Conservation (phyloP, 2,888 invertebrate species). For the Clepsis dumicolana region DNA sequence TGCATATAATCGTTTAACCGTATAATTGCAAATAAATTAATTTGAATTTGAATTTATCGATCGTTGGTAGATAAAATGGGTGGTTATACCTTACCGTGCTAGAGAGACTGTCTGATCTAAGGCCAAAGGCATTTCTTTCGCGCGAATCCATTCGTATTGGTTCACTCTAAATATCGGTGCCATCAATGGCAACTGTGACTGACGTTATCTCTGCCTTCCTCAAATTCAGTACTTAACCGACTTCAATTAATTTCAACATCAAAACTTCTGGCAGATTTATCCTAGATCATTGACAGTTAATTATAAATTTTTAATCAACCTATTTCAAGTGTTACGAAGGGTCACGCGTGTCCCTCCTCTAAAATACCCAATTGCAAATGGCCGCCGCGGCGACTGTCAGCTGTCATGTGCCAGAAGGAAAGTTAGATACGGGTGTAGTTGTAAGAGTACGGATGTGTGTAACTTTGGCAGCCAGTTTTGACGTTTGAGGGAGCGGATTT, state of each 20-base stretch:
- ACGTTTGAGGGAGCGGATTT: neutral
- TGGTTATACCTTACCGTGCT: no score
- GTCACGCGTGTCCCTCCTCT: neutral
- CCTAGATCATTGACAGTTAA: neutral
- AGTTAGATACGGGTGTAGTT: neutral
- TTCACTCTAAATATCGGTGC: no score
- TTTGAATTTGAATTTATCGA: no score
- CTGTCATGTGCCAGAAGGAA: neutral
- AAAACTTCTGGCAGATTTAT: neutral
- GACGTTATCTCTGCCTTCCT: neutral
- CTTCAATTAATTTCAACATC: neutral
- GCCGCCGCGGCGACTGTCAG: neutral
- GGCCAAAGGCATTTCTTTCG: no score
- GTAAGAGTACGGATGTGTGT: neutral
- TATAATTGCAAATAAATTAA: no score
- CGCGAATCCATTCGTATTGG: no score
- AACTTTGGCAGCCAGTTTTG: neutral
- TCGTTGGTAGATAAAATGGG: no score
- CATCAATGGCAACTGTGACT: neutral
- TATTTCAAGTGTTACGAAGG: neutral
- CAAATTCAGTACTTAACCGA: neutral
- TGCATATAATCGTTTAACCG: no score
- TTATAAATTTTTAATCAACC: neutral
- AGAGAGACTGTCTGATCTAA: no score
- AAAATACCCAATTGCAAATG: constrained; percentile 2